phyloP scores from a whole-genome alignment of 2,113 vertebrate genomes.

The Patagioenas fasciata region DNA sequence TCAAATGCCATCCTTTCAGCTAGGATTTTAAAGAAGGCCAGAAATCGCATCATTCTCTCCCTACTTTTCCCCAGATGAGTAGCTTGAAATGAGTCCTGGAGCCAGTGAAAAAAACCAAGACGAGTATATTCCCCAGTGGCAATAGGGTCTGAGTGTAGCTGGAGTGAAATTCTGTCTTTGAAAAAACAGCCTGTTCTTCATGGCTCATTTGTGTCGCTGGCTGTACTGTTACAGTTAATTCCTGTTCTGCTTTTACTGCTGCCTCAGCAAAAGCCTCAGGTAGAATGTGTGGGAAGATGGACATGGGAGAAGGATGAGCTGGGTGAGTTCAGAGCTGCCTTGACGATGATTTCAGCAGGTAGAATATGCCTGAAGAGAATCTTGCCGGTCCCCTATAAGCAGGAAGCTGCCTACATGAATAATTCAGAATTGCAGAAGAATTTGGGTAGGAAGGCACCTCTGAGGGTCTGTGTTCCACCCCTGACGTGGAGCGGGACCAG shows the following conservation, averaged over 20 bases:
- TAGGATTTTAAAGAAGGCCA: background rate
- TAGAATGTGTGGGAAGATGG: background rate
- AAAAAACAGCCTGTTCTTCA: background rate
- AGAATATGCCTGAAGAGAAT: background rate
- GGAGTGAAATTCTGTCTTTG: background rate
- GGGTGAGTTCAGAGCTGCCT: background rate
- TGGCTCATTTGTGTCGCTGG: background rate
- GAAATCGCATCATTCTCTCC: background rate
- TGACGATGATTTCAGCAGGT: background rate
- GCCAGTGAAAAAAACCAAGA: background rate
- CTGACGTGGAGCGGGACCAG: background rate
- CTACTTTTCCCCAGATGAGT: background rate
- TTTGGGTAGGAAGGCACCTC: background rate
- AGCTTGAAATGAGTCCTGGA: background rate
- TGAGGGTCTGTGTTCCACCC: background rate
- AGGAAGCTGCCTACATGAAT: background rate
- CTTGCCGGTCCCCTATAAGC: background rate
- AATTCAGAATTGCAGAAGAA: background rate
- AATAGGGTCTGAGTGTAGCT: background rate
- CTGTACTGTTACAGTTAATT: background rate
- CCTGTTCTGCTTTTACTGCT: background rate
- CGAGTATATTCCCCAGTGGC: background rate
- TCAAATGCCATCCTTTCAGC: background rate
- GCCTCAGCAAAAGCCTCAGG: background rate
- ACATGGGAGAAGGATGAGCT: background rate